phyloP scores from a whole-genome alignment of 2,797 vertebrate species.

The Falco peregrinus region DNA sequence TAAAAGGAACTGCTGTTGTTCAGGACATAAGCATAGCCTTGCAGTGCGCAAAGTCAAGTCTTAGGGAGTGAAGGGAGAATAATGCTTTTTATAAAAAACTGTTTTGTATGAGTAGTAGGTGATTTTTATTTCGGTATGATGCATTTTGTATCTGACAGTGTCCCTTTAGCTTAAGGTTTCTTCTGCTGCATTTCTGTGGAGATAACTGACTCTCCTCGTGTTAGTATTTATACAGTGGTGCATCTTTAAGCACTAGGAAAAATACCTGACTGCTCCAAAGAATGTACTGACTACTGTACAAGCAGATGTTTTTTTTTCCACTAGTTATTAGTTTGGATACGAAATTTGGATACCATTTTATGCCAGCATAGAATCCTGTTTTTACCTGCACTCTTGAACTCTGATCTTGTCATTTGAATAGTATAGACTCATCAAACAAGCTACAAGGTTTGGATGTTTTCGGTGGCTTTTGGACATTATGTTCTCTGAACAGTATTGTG shows the following conservation, averaged over 20 bases:
- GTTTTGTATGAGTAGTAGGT: neutral
- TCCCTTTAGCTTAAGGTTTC: neutral
- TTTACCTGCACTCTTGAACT: conserved; percentile 33
- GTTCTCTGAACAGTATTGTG: conserved; percentile 46
- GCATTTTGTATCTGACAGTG: neutral
- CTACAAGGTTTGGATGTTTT: conserved; percentile 44
- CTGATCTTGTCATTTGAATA: conserved; percentile 17
- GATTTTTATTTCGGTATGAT: neutral
- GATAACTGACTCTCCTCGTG: neutral
- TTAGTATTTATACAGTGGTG: neutral
- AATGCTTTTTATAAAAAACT: neutral
- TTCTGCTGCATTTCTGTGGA: neutral
- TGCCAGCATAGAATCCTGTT: neutral
- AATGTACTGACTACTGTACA: neutral
- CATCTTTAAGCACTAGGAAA: neutral
- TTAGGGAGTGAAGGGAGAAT: neutral
- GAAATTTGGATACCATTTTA: neutral
- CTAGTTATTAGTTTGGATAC: neutral
- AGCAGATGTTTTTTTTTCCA: neutral
- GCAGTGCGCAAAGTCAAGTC: neutral
- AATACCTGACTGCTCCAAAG: neutral
- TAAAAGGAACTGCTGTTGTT: neutral
- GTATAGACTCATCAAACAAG: neutral
- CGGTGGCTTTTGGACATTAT: conserved; percentile 59
- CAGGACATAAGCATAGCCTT: neutral